Base-by-base conservation (phyloP, 2,888 invertebrate genomes). In the Diabrotica balteata region DNA sequence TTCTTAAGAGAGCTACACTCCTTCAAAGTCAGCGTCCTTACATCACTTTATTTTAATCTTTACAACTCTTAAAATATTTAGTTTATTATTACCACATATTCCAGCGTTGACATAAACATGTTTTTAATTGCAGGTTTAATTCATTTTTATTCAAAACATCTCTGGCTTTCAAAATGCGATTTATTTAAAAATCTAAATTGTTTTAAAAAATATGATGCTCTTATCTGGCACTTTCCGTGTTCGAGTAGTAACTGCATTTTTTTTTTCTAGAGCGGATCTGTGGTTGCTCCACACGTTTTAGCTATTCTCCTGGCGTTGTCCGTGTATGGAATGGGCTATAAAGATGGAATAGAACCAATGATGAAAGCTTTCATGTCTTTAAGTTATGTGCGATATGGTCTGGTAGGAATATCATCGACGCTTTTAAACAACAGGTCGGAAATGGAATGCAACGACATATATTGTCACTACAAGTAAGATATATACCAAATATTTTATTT, bases 321-420 rank as follows among this genome's bases (percentile, higher is more conserved):
- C 54, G 87, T 88, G 70, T 89, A 90, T 75, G 90, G 90, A 2
- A 87, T 90, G 86, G 90, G 90, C 8, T 90, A 88, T 73, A 88
- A 88, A 0, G 81, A 84, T 1, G 78, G 76, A 68, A 87, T 90
- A 44, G 87, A 88, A 80, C 80, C 84, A 0, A 74, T 82, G 22
- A 89, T 89, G 88, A 83, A 80, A 70, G 78, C 85, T 0, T 76
- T 90, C 0, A 89, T 90, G 88, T 84, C 86, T 0, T 77, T 84
- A 4, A 89, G 88, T 0, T 93, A 89, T 80, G 85, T 93, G 17
- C 87, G 93, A 60, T 92, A 90, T 78, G 89, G 90, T 0, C 85
- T 93, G 63, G 87, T 90, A 7, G 92, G 91, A 7, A 73, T 77
- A 42, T 75, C 77, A 54, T 72, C 87, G 2, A 83, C 91, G 0